Evolutionary conservation across 2,113 vertebrate genomes (phyloP).

Genomic region (Astur gentilis): DNA sequence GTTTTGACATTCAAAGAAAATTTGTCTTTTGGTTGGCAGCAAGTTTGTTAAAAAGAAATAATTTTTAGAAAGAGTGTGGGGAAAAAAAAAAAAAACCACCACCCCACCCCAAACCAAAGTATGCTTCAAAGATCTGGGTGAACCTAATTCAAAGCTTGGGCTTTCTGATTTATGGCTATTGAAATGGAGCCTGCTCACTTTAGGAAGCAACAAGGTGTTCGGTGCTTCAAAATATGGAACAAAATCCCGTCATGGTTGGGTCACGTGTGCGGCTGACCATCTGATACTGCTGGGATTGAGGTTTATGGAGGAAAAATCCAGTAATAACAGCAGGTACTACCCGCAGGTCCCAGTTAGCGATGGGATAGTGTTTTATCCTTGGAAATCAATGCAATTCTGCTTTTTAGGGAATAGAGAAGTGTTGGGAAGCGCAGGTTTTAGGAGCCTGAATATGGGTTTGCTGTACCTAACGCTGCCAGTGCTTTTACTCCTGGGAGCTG

Average conservation of each 20-base stretch:
- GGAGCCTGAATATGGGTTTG: neutral
- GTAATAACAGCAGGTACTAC: rapidly evolving
- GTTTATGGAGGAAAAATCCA: neutral
- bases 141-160: neutral
- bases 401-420: neutral
- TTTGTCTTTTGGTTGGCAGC: neutral
- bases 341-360: neutral
- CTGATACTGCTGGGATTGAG: neutral
- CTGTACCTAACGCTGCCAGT: neutral
- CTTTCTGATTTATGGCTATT: neutral
- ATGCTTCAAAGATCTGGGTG: neutral
- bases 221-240: neutral
- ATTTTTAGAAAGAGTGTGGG: neutral
- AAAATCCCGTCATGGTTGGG: rapidly evolving
- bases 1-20: conserved; percentile 57
- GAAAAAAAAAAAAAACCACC: rapidly evolving
- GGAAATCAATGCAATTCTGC: neutral
- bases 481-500: neutral
- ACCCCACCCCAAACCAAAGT: neutral
- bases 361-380: neutral
- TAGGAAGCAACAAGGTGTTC: neutral
- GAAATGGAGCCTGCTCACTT: neutral
- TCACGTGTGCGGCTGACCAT: rapidly evolving
- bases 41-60: neutral
- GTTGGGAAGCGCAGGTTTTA: neutral